Conservation (phyloP, 2,113 vertebrate species). For the Petrocephalus zakoni region DNA sequence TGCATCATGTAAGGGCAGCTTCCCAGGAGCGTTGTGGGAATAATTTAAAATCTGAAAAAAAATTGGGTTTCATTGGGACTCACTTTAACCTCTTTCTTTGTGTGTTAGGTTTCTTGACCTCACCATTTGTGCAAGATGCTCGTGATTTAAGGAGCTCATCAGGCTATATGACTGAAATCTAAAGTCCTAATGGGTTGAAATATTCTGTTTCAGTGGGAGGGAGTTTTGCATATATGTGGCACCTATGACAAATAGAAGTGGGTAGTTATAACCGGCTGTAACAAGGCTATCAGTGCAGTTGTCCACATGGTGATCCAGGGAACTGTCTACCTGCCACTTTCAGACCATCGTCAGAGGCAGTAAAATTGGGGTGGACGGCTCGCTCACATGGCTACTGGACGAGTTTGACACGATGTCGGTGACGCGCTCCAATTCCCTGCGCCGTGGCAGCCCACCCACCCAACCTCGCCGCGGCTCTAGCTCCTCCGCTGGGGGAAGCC, state of each 20-base stretch:
- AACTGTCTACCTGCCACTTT: neutral
- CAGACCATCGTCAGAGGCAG: slow-evolving; percentile 86
- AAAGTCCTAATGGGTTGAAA: too few species aligned
- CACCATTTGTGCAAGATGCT: neutral
- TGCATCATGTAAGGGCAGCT: neutral
- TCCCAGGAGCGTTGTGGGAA: neutral
- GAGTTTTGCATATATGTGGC: neutral
- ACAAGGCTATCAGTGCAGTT: neutral
- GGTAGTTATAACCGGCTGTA: neutral
- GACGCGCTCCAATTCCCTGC: slow-evolving; percentile 86
- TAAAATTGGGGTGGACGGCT: slow-evolving; percentile 75
- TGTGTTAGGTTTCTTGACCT: neutral
- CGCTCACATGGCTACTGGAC: slow-evolving; percentile 83
- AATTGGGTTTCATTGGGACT: neutral
- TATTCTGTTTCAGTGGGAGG: neutral
- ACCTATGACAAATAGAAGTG: neutral
- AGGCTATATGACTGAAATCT: neutral
- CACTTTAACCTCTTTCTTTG: neutral
- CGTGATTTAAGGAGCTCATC: neutral
- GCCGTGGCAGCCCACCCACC: slow-evolving; percentile 76
- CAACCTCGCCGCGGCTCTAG: slow-evolving; percentile 55
- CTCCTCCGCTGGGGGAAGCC: slow-evolving; percentile 58
- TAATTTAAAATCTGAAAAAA: neutral
- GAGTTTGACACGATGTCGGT: slow-evolving; percentile 91
- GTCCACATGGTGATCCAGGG: neutral